phyloP scores from a whole-genome alignment of 2,797 vertebrate species.

The Cygnus olor region DNA sequence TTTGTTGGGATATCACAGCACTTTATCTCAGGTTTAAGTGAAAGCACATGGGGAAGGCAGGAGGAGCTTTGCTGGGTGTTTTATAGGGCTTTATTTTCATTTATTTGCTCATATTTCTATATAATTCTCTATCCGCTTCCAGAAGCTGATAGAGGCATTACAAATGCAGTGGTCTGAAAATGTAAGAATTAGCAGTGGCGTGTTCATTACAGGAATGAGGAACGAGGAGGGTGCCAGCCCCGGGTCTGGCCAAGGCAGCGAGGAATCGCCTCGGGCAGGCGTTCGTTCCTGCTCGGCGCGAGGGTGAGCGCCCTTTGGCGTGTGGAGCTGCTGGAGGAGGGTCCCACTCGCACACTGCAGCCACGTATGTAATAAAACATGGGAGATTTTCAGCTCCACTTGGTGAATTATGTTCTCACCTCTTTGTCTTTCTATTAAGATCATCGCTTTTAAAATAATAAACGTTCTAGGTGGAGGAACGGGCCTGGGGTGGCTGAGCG shows the following conservation, averaged over 20 bases:
- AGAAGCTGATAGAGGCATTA: neutral
- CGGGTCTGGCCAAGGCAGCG: neutral
- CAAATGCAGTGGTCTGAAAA: neutral
- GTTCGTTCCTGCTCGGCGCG: rapidly evolving
- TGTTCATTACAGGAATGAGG: neutral
- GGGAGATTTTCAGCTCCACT: neutral
- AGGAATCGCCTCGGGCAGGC: neutral
- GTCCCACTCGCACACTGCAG: neutral
- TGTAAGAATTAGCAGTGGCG: neutral
- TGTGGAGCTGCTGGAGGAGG: neutral
- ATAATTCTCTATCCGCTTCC: neutral
- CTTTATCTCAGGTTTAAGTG: neutral
- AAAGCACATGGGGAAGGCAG: neutral
- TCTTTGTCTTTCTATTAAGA: neutral
- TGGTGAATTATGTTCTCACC: neutral
- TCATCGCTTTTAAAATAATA: neutral
- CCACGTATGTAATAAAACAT: rapidly evolving
- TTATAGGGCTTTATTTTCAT: neutral
- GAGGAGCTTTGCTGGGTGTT: neutral
- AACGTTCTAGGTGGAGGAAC: neutral
- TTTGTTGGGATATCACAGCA: neutral
- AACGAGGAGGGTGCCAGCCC: neutral
- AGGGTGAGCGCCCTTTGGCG: neutral
- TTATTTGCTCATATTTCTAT: neutral
- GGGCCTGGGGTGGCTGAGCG: neutral